These are phyloP conservation scores for Chinchilla lanigera DNA, from an alignment of 2,113 vertebrate genomes.

Conservation along the genomic window DNA sequence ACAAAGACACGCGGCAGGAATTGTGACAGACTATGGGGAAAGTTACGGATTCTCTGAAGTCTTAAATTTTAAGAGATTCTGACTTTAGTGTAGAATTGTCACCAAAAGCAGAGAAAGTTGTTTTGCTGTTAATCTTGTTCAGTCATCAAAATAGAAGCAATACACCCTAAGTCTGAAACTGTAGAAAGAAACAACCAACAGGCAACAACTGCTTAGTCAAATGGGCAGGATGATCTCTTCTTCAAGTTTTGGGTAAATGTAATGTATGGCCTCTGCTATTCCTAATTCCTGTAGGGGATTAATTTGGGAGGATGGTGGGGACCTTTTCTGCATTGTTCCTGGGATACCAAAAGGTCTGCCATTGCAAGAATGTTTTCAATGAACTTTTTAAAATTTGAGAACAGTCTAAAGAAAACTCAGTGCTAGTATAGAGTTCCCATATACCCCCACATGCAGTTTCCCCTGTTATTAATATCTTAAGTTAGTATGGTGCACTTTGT, in stretches of 20 bases:
- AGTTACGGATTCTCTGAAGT: background rate
- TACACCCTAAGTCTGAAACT: background rate
- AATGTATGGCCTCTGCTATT: background rate
- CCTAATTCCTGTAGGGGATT: background rate
- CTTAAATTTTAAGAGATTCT: background rate
- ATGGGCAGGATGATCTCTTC: background rate
- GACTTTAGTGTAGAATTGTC: background rate
- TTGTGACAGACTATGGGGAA: background rate
- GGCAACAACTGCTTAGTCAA: background rate
- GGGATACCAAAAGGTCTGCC: background rate
- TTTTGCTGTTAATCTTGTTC: background rate
- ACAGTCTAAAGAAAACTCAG: constrained; percentile 5
- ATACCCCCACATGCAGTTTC: background rate
- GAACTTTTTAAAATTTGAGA: background rate
- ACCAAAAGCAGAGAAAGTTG: background rate
- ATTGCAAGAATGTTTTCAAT: background rate
- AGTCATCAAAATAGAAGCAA: constrained; percentile 36
- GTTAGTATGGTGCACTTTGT: background rate
- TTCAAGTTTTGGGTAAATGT: background rate
- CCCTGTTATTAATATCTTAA: background rate
- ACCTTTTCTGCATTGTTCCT: background rate
- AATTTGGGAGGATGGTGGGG: background rate
- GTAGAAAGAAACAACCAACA: background rate
- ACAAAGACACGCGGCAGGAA: background rate
- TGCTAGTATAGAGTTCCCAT: background rate